Evolutionary conservation across 2,797 vertebrate species (phyloP).

Genomic region (Eulemur mongoz): DNA sequence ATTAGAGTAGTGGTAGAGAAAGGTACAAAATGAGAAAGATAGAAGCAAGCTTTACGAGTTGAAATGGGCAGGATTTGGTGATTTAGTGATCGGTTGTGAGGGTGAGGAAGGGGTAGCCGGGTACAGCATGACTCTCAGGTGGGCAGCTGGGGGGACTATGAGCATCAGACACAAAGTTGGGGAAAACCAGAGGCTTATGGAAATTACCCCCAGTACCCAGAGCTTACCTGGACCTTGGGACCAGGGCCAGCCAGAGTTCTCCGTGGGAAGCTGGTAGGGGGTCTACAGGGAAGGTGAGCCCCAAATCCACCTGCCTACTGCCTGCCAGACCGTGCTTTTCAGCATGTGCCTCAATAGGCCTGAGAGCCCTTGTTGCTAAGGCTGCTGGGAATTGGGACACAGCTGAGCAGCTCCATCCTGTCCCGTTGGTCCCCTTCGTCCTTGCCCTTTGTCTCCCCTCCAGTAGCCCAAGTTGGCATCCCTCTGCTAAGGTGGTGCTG

Average conservation of each 20-base stretch:
- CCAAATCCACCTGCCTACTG: not conserved
- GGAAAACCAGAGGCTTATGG: not conserved
- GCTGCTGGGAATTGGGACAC: not conserved
- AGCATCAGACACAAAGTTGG: not conserved
- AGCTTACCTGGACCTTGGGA: slow-evolving; percentile 6
- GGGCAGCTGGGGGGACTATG: not conserved
- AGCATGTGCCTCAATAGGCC: not conserved
- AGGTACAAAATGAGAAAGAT: not conserved
- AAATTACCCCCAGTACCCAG: not conserved
- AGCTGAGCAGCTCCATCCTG: not conserved
- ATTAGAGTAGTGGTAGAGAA: not conserved
- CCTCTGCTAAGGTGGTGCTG: not conserved
- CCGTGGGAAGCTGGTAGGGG: not conserved
- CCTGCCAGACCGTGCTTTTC: not conserved
- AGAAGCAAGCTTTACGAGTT: not conserved
- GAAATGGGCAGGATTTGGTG: not conserved
- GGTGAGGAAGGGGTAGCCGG: not conserved
- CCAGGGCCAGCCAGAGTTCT: not conserved
- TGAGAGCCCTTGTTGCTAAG: not conserved
- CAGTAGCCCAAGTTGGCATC: not conserved
- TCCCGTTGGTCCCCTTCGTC: not conserved
- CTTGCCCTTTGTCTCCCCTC: not conserved
- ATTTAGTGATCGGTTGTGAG: not conserved
- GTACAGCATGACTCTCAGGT: not conserved
- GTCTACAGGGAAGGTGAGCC: not conserved